Conservation (phyloP, 2,797 vertebrate species). For the Orestias chungarensis region DNA sequence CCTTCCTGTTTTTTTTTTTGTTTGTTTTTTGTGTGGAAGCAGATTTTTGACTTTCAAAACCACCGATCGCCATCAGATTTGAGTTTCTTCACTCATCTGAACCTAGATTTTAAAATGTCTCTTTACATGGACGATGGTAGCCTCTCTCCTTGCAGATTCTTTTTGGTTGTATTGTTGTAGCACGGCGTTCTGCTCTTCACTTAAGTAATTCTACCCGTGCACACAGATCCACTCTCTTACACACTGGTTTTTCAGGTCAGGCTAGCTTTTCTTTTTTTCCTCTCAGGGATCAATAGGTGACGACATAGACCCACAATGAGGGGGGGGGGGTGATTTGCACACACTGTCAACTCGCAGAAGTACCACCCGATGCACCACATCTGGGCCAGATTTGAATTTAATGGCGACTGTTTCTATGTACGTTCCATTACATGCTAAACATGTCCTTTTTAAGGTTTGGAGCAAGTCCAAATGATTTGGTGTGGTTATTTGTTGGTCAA, state of each 20-base stretch:
- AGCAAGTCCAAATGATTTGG: neutral
- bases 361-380: neutral
- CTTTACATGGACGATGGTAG: conserved; percentile 1
- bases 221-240: conserved; percentile 36
- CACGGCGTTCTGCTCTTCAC: conserved; percentile 46
- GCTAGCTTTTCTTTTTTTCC: conserved; percentile 39
- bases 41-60: conserved; percentile 39
- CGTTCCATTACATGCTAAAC: conserved; percentile 26
- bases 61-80: conserved; percentile 1
- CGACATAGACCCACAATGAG: conserved; percentile 1
- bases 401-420: neutral
- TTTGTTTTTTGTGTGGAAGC: too few species aligned
- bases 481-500: neutral
- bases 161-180: conserved; percentile 6
- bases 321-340: neutral
- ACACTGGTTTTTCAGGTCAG: conserved; percentile 72
- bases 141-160: conserved; percentile 4
- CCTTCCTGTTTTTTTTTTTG: conserved; percentile 48
- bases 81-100: neutral
- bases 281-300: conserved; percentile 59
- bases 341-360: neutral
- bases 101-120: conserved; percentile 1
- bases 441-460: neutral
- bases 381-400: conserved; percentile 23
- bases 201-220: conserved; percentile 53